Base-by-base conservation (phyloP, 2,888 invertebrate genomes). In the Catocala fraxini region DNA sequence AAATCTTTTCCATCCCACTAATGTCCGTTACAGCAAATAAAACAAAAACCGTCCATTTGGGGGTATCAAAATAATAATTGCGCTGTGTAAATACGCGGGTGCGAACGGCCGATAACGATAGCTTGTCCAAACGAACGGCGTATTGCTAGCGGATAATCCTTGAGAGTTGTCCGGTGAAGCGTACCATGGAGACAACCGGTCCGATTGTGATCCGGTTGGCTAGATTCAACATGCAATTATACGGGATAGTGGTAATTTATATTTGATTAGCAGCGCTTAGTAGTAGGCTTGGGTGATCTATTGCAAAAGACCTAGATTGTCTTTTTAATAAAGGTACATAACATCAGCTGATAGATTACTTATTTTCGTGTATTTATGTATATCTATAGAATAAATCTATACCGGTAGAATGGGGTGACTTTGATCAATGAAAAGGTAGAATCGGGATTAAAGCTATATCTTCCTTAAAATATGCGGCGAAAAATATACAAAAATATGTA, bases 61-160 rank as follows among this genome's bases (percentile, higher is more conserved):
- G 48, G 57, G 43, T 49, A 56, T 62, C 63, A 42, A 68, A 71
- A 75, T 75, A 68, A 75, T 74, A 77, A 77, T 64, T 67, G 67
- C 48, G 34, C 33, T 57, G 71, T 71, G 70, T 83, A 86, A 87
- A 87, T 87, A 88, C 78, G 71, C 69, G 81, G 70, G 79, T 83
- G 82, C 63, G 79, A 63, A 72, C 51, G 64, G 51, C 68, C 74
- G 84, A 86, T 84, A 85, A 78, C 82, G 84, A 82, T 82, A 75
- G 77, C 80, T 78, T 83, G 83, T 81, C 73, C 83, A 85, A 85
- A 88, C 85, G 85, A 71, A 57, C 69, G 77, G 79, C 77, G 72
- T 84, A 85, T 87, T 85, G 84, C 84, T 79, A 71, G 71, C 73
- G 81, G 84, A 82, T 88, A 87, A 88, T 88, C 88, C 87, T 70